A percentile compares a stretch with the other conserved stretches of the same genome.
Evolutionary conservation across 1,140 invertebrate genomes (phyloP).

Genomic region (Brachionus calyciflorus): DNA sequence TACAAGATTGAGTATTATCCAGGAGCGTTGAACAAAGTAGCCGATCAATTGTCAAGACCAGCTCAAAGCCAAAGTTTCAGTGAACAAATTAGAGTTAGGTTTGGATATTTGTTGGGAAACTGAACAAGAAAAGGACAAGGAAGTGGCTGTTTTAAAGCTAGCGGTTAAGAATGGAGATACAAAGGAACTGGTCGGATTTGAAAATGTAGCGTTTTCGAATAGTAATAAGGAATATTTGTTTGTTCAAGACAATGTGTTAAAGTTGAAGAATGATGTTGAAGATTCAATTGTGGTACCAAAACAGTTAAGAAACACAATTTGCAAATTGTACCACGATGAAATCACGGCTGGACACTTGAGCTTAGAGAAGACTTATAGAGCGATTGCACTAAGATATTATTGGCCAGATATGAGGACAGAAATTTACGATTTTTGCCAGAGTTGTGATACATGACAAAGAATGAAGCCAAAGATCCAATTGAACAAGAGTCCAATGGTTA

Average conservation of each 20-base stretch:
- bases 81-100: not conserved
- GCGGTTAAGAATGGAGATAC: no score
- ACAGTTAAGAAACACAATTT: not conserved
- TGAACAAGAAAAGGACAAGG: not conserved
- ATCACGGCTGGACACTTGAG: no score
- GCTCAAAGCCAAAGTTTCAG: not conserved
- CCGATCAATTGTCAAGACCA: slow-evolving; percentile 17
- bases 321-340: not conserved
- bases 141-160: not conserved
- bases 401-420: not conserved
- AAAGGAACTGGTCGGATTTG: not conserved
- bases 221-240: slow-evolving; percentile 1
- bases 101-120: not conserved
- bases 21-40: not conserved
- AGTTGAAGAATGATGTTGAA: not conserved
- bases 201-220: not conserved
- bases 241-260: no score
- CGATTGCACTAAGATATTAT: not conserved
- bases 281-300: slow-evolving; percentile 17
- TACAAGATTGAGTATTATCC: not conserved
- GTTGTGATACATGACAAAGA: not conserved
- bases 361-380: not conserved
- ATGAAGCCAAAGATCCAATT: not conserved
- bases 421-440: no score
- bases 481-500: not conserved